phyloP scores from a whole-genome alignment of 2,797 vertebrate species.

The Zenarchopterus dispar region DNA sequence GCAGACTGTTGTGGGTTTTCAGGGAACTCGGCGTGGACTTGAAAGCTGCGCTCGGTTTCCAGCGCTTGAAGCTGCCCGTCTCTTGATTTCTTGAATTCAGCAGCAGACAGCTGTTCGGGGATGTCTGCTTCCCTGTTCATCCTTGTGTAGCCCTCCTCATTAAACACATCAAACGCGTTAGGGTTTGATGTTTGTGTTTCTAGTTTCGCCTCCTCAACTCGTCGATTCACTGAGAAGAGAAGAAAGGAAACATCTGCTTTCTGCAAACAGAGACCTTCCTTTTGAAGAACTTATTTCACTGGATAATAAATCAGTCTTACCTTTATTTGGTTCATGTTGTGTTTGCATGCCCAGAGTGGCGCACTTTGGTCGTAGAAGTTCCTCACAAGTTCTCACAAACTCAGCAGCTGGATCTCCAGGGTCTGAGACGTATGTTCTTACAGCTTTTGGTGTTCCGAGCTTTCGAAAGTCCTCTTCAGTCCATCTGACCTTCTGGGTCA shows the following conservation, averaged over 20 bases:
- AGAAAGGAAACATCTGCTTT: neutral
- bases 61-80: slow-evolving; percentile 66
- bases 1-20: slow-evolving; percentile 58
- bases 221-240: slow-evolving; percentile 31
- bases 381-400: slow-evolving; percentile 5
- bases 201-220: slow-evolving; percentile 19
- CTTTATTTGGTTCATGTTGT: slow-evolving; percentile 14
- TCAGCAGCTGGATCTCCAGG: slow-evolving; percentile 9
- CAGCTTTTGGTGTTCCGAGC: slow-evolving; percentile 10
- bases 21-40: slow-evolving; percentile 26
- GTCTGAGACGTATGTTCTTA: slow-evolving; percentile 12
- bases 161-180: slow-evolving; percentile 5
- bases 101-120: slow-evolving; percentile 22
- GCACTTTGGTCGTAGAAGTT: slow-evolving; percentile 10
- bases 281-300: neutral
- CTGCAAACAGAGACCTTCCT: slow-evolving; percentile 1
- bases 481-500: neutral
- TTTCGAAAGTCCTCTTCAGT: slow-evolving; percentile 27
- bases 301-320: slow-evolving; percentile 46
- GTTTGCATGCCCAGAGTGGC: slow-evolving; percentile 11
- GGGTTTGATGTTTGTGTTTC: slow-evolving; percentile 14
- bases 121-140: slow-evolving; percentile 26
- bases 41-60: slow-evolving; percentile 48
- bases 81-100: slow-evolving; percentile 60
- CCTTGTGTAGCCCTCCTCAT: slow-evolving; percentile 22